A percentile compares a stretch with the other conserved stretches of the same genome.
phyloP scores from a whole-genome alignment of 2,888 invertebrate genomes.

The Orthosia cruda region DNA sequence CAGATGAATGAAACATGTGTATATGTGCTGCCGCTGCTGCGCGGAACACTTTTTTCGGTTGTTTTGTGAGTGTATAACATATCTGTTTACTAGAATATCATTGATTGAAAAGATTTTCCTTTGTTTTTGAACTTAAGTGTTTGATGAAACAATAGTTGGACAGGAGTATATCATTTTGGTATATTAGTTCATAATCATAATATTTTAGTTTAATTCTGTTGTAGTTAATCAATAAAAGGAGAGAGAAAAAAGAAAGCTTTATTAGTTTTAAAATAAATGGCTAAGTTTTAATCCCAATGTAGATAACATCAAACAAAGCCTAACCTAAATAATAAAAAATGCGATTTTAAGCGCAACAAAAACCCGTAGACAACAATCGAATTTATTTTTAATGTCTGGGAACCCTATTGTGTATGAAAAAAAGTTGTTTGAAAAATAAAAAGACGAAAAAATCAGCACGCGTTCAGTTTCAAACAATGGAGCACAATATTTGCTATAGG shows the following conservation, averaged over 20 bases:
- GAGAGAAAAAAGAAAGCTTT: conserved; percentile 22
- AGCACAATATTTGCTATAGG: conserved; percentile 81
- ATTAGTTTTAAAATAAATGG: conserved; percentile 32
- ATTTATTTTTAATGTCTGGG: conserved; percentile 71
- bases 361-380: conserved; percentile 69
- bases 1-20: too few relatives aligned
- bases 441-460: conserved; percentile 74
- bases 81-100: too few relatives aligned
- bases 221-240: too few relatives aligned
- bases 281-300: conserved; percentile 46
- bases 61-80: too few relatives aligned
- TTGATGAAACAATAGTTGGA: conserved; percentile 13
- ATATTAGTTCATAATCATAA: too few relatives aligned
- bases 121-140: conserved; percentile 25
- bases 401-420: conserved; percentile 69
- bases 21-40: too few relatives aligned
- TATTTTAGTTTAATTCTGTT: too few relatives aligned
- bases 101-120: neutral
- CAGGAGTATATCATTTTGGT: neutral
- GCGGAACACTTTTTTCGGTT: too few relatives aligned
- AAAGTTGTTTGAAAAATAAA: conserved; percentile 71
- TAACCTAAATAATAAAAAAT: conserved; percentile 46
- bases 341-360: conserved; percentile 43
- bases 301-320: conserved; percentile 62
- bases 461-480: conserved; percentile 84